A percentile compares a stretch with the other conserved stretches of the same genome.
These are phyloP conservation scores for Cnemophilus loriae DNA, from an alignment of 2,113 vertebrate genomes.

Conservation along the genomic window DNA sequence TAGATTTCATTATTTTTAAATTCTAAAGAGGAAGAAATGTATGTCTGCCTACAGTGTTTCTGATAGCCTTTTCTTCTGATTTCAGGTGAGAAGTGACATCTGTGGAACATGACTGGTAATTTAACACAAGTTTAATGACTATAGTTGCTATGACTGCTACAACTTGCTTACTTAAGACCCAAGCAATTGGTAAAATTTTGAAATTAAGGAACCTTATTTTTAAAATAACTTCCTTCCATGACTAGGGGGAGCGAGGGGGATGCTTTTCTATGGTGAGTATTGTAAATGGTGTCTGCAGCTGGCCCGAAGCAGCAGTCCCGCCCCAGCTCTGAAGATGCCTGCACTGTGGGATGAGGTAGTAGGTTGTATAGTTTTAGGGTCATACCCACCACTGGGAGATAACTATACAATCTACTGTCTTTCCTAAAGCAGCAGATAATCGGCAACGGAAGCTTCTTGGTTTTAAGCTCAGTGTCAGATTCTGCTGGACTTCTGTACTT, in stretches of 20 bases:
- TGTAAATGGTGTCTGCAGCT: neutral
- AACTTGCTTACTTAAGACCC: neutral
- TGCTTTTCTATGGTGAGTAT: neutral
- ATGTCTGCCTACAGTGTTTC: neutral
- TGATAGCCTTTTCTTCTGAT: slow-evolving; percentile 18
- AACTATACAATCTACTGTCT: slow-evolving; percentile 99
- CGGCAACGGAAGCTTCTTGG: neutral
- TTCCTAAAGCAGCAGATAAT: slow-evolving; percentile 85
- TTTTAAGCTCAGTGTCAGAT: neutral
- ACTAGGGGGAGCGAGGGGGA: neutral
- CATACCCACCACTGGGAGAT: slow-evolving; percentile 99
- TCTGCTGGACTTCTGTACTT: neutral
- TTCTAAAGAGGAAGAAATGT: neutral
- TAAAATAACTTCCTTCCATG: neutral
- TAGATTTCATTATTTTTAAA: neutral
- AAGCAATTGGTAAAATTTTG: neutral
- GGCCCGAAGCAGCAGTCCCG: neutral
- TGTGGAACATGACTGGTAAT: neutral
- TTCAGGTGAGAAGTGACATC: neutral
- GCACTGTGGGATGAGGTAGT: slow-evolving; percentile 97
- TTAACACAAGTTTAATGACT: neutral
- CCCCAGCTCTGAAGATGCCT: slow-evolving; percentile 46
- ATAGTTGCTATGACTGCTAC: neutral
- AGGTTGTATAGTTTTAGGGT: slow-evolving; percentile 99
- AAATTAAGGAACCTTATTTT: neutral